Conservation (phyloP, 2,888 invertebrate genomes). For the Stictocephala bisonia region DNA sequence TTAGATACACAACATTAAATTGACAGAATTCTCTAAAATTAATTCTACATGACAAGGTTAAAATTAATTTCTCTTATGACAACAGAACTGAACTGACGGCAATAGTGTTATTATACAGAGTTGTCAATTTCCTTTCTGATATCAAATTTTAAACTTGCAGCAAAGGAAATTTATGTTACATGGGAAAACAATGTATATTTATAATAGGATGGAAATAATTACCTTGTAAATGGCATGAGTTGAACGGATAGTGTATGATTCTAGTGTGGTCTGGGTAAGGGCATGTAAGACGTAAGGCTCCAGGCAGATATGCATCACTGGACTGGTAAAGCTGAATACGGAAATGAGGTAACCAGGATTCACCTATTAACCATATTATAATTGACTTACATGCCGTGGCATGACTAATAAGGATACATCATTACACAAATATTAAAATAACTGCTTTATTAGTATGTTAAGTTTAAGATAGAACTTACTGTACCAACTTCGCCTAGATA, state of each 20-base stretch:
- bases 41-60: too few relatives aligned
- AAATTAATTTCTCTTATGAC: too few relatives aligned
- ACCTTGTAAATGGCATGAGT: constrained; percentile 65
- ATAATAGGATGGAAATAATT: too few relatives aligned
- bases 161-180: too few relatives aligned
- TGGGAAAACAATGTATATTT: too few relatives aligned
- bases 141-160: too few relatives aligned
- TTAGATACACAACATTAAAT: too few relatives aligned
- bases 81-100: too few relatives aligned
- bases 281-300: constrained; percentile 79
- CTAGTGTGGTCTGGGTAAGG: constrained; percentile 79
- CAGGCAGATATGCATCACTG: constrained; percentile 73
- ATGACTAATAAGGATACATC: background rate
- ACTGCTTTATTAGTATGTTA: background rate
- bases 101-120: too few relatives aligned
- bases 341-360: constrained; percentile 67
- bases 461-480: too few relatives aligned
- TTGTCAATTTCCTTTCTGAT: background rate
- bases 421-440: background rate
- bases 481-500: too few relatives aligned
- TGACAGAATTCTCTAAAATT: too few relatives aligned
- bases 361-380: constrained; percentile 47
- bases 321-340: constrained; percentile 78
- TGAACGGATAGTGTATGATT: constrained; percentile 78
- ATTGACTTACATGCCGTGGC: background rate